These are phyloP conservation scores for Eufriesea mexicana DNA, from an alignment of 1,140 invertebrate species.

Conservation along the genomic window DNA sequence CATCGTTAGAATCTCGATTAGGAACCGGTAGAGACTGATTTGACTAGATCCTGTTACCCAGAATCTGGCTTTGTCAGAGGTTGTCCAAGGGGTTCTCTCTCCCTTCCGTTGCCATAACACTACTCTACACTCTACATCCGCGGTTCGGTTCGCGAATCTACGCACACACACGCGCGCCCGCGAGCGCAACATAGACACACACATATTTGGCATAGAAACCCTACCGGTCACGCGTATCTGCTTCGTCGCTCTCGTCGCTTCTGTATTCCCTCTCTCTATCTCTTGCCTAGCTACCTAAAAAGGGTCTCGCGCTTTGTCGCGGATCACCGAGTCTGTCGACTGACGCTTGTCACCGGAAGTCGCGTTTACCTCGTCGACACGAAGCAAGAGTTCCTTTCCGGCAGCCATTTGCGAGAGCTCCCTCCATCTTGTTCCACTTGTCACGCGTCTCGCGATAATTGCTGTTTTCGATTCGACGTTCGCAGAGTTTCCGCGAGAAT, in stretches of 20 bases:
- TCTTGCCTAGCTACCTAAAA: conserved; percentile 56
- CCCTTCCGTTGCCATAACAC: background rate
- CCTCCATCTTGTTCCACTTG: too few species aligned
- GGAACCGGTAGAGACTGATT: conserved; percentile 56
- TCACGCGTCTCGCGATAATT: background rate
- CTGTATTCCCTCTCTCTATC: background rate
- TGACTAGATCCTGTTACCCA: conserved; percentile 74
- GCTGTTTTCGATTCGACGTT: background rate
- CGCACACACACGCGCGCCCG: conserved; percentile 41
- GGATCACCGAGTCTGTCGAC: conserved; percentile 22
- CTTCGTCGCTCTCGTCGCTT: conserved; percentile 49
- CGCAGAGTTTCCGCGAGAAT: background rate
- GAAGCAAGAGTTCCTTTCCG: conserved; percentile 36
- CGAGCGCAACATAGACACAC: conserved; percentile 46
- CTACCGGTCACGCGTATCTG: conserved; percentile 72
- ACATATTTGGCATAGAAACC: conserved; percentile 81
- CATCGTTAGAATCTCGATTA: conserved; percentile 18
- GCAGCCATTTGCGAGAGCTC: conserved; percentile 37
- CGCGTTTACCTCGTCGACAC: conserved; percentile 11
- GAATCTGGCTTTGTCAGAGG: conserved; percentile 55
- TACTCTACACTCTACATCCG: background rate
- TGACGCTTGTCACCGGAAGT: conserved; percentile 11
- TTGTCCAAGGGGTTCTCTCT: background rate
- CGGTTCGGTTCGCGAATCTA: conserved; percentile 73
- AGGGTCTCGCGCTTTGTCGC: conserved; percentile 16